Evolutionary conservation across 2,113 vertebrate genomes (phyloP).

Genomic region (Ancistrus triradiatus): DNA sequence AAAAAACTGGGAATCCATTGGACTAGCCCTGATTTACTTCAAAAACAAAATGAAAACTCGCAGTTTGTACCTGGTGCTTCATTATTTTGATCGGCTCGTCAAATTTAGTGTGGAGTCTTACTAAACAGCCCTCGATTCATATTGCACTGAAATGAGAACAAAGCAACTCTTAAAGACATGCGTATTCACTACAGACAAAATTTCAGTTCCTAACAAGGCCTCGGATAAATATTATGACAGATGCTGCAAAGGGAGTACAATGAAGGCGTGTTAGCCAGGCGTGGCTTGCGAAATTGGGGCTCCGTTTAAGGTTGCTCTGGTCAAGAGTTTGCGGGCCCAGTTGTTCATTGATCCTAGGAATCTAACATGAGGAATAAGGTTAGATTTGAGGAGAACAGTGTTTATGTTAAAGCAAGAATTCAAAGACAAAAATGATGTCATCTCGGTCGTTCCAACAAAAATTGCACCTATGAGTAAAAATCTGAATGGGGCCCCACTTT

Average conservation of each 20-base stretch:
- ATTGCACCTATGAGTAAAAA: too few relatives aligned
- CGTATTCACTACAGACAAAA: too few relatives aligned
- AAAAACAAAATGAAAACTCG: too few relatives aligned
- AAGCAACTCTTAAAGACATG: too few relatives aligned
- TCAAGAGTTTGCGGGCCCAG: conserved; percentile 75
- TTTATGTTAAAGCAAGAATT: too few relatives aligned
- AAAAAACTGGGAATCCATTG: too few relatives aligned
- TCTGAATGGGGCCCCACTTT: too few relatives aligned
- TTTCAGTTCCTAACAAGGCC: too few relatives aligned
- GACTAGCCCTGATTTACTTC: too few relatives aligned
- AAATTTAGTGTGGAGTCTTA: conserved; percentile 73
- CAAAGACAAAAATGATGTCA: too few relatives aligned
- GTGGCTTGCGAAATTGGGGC: conserved; percentile 70
- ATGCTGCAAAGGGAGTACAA: conserved; percentile 73
- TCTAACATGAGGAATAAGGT: conserved; percentile 52
- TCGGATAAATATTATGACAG: too few relatives aligned
- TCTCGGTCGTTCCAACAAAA: too few relatives aligned
- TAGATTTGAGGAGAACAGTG: not conserved
- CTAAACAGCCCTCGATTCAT: conserved; percentile 72
- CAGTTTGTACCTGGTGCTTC: conserved; percentile 72
- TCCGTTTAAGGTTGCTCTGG: conserved; percentile 60
- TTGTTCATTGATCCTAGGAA: conserved; percentile 75
- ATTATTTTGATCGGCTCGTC: conserved; percentile 78
- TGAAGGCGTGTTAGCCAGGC: conserved; percentile 67
- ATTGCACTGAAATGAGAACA: conserved; percentile 64